A percentile compares a stretch with the other conserved stretches of the same genome.
phyloP scores from a whole-genome alignment of 1,140 invertebrate genomes.

The Drosophila ironensis region DNA sequence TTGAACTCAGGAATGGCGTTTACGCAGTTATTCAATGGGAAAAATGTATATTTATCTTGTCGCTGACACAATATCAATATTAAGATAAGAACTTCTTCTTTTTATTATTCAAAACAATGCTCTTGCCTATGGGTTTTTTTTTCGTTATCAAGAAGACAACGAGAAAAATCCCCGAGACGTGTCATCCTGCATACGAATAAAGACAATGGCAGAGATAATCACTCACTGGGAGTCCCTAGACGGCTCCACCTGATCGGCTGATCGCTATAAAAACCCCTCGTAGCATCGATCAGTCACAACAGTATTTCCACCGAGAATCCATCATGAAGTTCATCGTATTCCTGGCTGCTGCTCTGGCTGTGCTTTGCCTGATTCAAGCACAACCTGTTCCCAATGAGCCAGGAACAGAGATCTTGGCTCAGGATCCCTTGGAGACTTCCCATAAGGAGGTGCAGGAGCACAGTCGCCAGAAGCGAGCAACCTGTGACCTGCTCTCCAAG shows the following conservation, averaged over 20 bases:
- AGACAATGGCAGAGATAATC: conserved; percentile 16
- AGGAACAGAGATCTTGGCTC: not conserved
- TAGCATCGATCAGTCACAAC: conserved; percentile 1
- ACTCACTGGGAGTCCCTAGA: conserved; percentile 35
- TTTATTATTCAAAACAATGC: no score
- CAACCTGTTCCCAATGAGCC: conserved; percentile 28
- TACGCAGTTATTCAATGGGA: no score
- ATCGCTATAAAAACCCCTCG: conserved; percentile 34
- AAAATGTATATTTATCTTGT: no score
- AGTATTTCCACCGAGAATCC: not conserved
- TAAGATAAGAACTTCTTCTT: no score
- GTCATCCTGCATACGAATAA: conserved; percentile 14
- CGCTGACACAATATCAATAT: no score
- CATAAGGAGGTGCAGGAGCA: conserved; percentile 1
- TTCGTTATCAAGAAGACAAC: not conserved
- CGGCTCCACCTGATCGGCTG: not conserved
- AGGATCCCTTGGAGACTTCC: not conserved
- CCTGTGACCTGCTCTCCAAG: conserved; percentile 64
- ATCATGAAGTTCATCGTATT: conserved; percentile 44
- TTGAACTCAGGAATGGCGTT: no score
- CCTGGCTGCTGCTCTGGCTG: conserved; percentile 18
- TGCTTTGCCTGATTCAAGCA: conserved; percentile 21
- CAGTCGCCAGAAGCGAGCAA: conserved; percentile 67
- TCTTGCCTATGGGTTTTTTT: no score
- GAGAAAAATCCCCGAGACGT: conserved; percentile 29